Conservation (phyloP, 2,888 invertebrate species). For the Lasiommata megera region DNA sequence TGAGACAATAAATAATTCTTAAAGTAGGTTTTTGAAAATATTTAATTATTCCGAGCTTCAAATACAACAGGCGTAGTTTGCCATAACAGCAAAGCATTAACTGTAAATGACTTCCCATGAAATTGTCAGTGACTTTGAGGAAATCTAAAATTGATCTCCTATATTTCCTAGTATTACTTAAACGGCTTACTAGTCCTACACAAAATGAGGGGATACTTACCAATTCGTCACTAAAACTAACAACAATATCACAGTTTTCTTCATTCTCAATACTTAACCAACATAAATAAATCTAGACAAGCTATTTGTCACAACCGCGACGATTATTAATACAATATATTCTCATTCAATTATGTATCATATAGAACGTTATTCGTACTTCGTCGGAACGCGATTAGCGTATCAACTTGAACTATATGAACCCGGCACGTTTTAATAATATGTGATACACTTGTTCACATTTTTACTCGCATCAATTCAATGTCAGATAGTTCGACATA, state of each 20-base stretch:
- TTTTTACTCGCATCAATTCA: background rate
- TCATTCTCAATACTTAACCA: conserved; percentile 15
- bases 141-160: too few relatives aligned
- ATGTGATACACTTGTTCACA: conserved; percentile 23
- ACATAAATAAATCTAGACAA: background rate
- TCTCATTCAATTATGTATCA: background rate
- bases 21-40: too few relatives aligned
- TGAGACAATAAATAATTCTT: too few relatives aligned
- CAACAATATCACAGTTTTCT: conserved; percentile 24
- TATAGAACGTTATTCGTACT: conserved; percentile 2
- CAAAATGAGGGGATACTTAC: conserved; percentile 10
- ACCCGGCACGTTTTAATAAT: conserved; percentile 39
- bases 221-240: conserved; percentile 38
- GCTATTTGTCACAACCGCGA: background rate
- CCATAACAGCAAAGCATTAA: too few relatives aligned
- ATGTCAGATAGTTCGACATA: background rate
- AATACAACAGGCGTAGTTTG: too few relatives aligned
- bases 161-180: too few relatives aligned
- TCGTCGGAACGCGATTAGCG: conserved; percentile 11
- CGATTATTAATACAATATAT: conserved; percentile 1
- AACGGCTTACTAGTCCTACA: too few relatives aligned
- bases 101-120: too few relatives aligned
- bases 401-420: conserved; percentile 63
- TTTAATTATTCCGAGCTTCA: too few relatives aligned
- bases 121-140: too few relatives aligned